phyloP scores from a whole-genome alignment of 2,888 invertebrate species.

The Elegia similella region DNA sequence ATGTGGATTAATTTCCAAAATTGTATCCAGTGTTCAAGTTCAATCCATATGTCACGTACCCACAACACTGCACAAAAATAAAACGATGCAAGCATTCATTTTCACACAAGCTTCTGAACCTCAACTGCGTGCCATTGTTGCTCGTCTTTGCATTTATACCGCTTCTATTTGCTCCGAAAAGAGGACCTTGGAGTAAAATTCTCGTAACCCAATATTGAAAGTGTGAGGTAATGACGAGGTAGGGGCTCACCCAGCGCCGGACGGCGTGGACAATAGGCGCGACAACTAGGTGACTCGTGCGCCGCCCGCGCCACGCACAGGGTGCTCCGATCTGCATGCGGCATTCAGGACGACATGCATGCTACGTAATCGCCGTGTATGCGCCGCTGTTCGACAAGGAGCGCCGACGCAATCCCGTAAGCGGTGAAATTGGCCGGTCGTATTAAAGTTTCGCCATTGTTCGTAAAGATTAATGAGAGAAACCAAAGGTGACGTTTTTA shows the following conservation, averaged over 20 bases:
- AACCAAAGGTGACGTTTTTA: slow-evolving; percentile 26
- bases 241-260: slow-evolving; percentile 72
- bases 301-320: slow-evolving; percentile 58
- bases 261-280: slow-evolving; percentile 74
- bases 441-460: slow-evolving; percentile 4
- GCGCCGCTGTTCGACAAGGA: slow-evolving; percentile 18
- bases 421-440: slow-evolving; percentile 6
- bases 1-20: too few species aligned
- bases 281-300: slow-evolving; percentile 79
- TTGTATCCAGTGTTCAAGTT: not conserved
- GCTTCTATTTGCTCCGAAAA: slow-evolving; percentile 76
- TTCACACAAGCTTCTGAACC: slow-evolving; percentile 61
- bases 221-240: slow-evolving; percentile 74
- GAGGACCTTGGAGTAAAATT: slow-evolving; percentile 78
- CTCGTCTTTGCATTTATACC: slow-evolving; percentile 76
- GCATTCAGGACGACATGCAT: slow-evolving; percentile 27
- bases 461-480: slow-evolving; percentile 23
- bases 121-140: slow-evolving; percentile 69
- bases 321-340: slow-evolving; percentile 49
- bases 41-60: slow-evolving; percentile 61
- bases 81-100: slow-evolving; percentile 64
- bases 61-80: slow-evolving; percentile 63
- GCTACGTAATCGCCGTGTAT: slow-evolving; percentile 35
- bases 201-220: slow-evolving; percentile 81
- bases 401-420: slow-evolving; percentile 6